Conservation (phyloP, 2,888 invertebrate genomes). For the Drosophila tanythrix region DNA sequence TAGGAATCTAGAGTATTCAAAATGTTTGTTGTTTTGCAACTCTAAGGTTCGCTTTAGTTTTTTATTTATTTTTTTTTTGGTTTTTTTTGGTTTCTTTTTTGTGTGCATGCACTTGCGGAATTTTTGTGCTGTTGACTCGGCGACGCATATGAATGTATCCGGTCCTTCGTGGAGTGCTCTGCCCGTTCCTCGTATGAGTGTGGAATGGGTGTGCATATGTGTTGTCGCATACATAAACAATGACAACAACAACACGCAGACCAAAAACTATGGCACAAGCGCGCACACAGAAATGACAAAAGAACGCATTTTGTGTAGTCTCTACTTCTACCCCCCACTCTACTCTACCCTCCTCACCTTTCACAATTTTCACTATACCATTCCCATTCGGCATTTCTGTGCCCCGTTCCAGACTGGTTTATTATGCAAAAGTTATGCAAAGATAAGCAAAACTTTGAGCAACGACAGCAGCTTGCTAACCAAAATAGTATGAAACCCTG, state of each 20-base stretch:
- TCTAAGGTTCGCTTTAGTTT: constrained; percentile 34
- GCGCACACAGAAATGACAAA: constrained; percentile 75
- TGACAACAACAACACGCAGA: constrained; percentile 59
- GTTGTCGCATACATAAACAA: constrained; percentile 79
- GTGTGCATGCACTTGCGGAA: constrained; percentile 79
- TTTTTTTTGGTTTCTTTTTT: constrained; percentile 63
- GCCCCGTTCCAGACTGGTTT: constrained; percentile 70
- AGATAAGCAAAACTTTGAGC: constrained; percentile 81
- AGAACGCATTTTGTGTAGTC: constrained; percentile 69
- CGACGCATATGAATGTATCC: constrained; percentile 77
- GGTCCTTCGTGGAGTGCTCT: constrained; percentile 40
- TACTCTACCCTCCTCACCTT: background rate
- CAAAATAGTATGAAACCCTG: constrained; percentile 61
- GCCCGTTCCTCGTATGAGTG: constrained; percentile 1
- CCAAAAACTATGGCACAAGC: constrained; percentile 37
- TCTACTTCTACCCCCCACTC: background rate
- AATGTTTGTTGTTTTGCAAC: constrained; percentile 29
- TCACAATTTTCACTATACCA: background rate
- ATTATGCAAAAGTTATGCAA: constrained; percentile 82
- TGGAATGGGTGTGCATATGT: constrained; percentile 68
- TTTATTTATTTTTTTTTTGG: constrained; percentile 12
- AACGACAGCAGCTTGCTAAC: constrained; percentile 70
- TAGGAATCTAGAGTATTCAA: constrained; percentile 23
- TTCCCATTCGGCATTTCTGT: constrained; percentile 16
- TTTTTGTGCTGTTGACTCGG: constrained; percentile 78